Percentiles rank a stretch among this genome's conserved stretches.
These are phyloP conservation scores for Pyralis farinalis DNA, from an alignment of 2,888 invertebrate species.

Conservation along the genomic window DNA sequence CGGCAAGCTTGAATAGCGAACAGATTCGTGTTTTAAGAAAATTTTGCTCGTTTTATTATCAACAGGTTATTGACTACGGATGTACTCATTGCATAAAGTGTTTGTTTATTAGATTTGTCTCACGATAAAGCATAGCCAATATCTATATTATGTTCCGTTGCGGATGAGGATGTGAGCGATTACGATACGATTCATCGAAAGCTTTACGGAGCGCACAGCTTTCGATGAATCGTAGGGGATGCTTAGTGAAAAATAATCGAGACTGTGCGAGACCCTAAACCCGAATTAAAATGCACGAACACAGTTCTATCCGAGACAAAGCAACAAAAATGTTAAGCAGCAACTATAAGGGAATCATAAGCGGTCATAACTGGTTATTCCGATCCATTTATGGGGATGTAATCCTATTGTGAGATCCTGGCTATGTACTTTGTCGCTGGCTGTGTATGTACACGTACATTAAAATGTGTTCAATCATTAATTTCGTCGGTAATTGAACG, in stretches of 20 bases:
- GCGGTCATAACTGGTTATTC: constrained; percentile 73
- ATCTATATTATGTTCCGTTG: not conserved
- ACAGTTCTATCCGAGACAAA: constrained; percentile 67
- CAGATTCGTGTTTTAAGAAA: constrained; percentile 25
- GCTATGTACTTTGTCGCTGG: constrained; percentile 28
- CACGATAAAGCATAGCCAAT: not conserved
- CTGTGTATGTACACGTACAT: constrained; percentile 41
- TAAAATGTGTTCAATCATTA: constrained; percentile 77
- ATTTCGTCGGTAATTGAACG: constrained; percentile 75
- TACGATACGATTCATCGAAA: too few species aligned
- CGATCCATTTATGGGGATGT: constrained; percentile 68
- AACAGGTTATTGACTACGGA: constrained; percentile 25
- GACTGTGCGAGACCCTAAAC: constrained; percentile 36
- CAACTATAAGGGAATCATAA: constrained; percentile 62
- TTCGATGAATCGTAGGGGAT: constrained; percentile 9
- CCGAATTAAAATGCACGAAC: constrained; percentile 73
- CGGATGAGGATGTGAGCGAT: not conserved
- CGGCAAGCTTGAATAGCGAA: constrained; percentile 9
- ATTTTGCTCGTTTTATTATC: constrained; percentile 18
- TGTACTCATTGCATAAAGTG: constrained; percentile 16
- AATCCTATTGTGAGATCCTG: constrained; percentile 69
- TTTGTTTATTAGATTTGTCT: constrained; percentile 2
- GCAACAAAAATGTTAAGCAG: constrained; percentile 67
- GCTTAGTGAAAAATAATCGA: constrained; percentile 17
- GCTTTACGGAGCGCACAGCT: too few species aligned